Conservation (phyloP, 2,888 invertebrate species). For the Sphaeridia pumilis region DNA sequence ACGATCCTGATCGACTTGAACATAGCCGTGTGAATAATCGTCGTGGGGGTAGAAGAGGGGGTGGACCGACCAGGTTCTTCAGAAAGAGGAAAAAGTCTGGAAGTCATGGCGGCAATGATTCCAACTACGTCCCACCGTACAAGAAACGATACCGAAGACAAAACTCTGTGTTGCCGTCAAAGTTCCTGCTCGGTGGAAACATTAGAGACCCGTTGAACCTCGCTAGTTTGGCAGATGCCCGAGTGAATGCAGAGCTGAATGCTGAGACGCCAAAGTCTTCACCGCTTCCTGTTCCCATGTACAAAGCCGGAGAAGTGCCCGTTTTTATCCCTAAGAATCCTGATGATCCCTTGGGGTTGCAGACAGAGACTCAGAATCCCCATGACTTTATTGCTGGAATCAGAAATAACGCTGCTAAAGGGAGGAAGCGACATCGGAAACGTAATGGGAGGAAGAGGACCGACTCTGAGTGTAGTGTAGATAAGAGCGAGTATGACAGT, state of each 20-base stretch:
- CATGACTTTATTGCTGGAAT: conserved; percentile 22
- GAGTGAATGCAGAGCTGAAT: conserved; percentile 54
- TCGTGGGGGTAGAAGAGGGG: conserved; percentile 15
- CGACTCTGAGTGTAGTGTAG: conserved; percentile 32
- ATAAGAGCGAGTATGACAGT: conserved; percentile 13
- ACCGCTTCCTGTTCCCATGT: conserved; percentile 71
- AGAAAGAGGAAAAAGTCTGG: conserved; percentile 51
- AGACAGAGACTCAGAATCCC: conserved; percentile 15
- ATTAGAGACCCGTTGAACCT: conserved; percentile 90
- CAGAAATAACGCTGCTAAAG: conserved; percentile 15
- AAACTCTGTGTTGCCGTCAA: conserved; percentile 64
- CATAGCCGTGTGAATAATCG: conserved; percentile 14
- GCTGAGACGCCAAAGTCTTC: conserved; percentile 87
- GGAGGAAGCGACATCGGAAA: conserved; percentile 24
- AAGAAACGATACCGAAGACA: conserved; percentile 49
- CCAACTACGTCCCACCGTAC: conserved; percentile 61
- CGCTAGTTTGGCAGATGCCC: conserved; percentile 59
- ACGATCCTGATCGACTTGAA: neutral
- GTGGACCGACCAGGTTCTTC: conserved; percentile 11
- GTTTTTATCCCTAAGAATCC: conserved; percentile 88
- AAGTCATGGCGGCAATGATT: conserved; percentile 50
- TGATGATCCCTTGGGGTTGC: conserved; percentile 75
- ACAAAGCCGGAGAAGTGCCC: conserved; percentile 68
- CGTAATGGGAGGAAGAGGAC: conserved; percentile 28
- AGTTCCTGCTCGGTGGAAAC: conserved; percentile 87